A percentile compares a stretch with the other conserved stretches of the same genome.
Conservation (phyloP, 2,888 invertebrate species). For the Luperina testacea region DNA sequence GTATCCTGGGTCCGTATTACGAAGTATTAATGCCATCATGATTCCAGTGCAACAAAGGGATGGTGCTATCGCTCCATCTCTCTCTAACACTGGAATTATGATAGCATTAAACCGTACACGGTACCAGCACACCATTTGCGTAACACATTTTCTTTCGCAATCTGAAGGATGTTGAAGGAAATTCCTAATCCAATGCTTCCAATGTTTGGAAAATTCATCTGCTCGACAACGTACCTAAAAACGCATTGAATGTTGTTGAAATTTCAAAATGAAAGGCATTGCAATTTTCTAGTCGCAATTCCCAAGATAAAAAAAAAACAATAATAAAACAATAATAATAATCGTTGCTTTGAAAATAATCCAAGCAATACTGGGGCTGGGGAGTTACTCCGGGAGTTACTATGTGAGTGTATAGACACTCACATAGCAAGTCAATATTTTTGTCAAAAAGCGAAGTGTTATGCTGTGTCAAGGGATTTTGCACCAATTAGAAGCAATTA, state of each 20-base stretch:
- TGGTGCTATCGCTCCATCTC: background rate
- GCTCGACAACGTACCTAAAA: background rate
- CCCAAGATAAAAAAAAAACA: too few species aligned
- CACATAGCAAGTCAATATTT: background rate
- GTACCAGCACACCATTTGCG: background rate
- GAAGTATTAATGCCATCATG: too few species aligned
- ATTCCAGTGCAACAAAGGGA: too few species aligned
- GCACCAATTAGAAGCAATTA: background rate
- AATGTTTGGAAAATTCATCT: background rate
- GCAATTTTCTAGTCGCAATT: background rate
- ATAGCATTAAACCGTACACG: too few species aligned
- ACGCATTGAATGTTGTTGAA: background rate
- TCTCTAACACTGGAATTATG: background rate
- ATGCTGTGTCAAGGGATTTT: background rate
- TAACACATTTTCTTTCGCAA: background rate
- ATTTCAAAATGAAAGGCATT: background rate
- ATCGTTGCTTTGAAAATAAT: background rate
- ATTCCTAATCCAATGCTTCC: background rate
- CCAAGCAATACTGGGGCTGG: background rate
- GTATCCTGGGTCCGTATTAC: background rate
- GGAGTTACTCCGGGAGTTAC: too few species aligned
- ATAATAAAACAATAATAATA: too few species aligned
- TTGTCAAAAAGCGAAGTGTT: too few species aligned
- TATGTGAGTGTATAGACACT: too few species aligned
- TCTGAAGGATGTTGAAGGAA: background rate